Percentiles rank a stretch among this genome's conserved stretches.
phyloP scores from a whole-genome alignment of 2,113 vertebrate genomes.

The Castor canadensis region DNA sequence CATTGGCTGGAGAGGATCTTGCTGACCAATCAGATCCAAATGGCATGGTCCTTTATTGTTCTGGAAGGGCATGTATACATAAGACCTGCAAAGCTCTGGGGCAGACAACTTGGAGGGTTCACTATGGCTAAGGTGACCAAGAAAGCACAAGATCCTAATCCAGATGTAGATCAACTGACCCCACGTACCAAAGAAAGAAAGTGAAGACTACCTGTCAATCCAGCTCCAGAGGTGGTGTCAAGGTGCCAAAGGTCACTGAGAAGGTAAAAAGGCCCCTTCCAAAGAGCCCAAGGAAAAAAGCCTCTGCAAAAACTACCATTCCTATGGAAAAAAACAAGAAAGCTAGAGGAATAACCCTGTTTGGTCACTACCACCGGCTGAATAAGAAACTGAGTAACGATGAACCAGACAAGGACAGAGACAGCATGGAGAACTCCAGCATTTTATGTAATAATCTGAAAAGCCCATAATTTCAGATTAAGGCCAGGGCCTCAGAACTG shows the following conservation, averaged over 20 bases:
- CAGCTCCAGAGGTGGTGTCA: background rate
- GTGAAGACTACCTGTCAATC: background rate
- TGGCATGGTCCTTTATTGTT: too few species aligned
- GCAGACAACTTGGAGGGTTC: too few species aligned
- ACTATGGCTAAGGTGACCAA: background rate
- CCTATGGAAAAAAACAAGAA: slow-evolving; percentile 18
- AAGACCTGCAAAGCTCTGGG: too few species aligned
- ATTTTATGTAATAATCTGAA: background rate
- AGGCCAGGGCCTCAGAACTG: background rate
- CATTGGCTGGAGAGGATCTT: too few species aligned
- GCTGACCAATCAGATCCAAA: too few species aligned
- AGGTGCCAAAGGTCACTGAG: background rate
- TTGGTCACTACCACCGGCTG: background rate
- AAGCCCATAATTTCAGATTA: background rate
- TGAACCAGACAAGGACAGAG: background rate
- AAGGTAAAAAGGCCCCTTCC: background rate
- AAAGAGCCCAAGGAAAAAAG: background rate
- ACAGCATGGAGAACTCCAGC: accelerated
- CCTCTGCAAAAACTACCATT: background rate
- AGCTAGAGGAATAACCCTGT: background rate
- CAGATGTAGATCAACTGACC: background rate
- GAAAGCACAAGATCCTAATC: background rate
- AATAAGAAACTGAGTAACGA: background rate
- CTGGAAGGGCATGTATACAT: too few species aligned
- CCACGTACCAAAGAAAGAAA: background rate